phyloP scores from a whole-genome alignment of 2,113 vertebrate species.

The Centropus bengalensis region DNA sequence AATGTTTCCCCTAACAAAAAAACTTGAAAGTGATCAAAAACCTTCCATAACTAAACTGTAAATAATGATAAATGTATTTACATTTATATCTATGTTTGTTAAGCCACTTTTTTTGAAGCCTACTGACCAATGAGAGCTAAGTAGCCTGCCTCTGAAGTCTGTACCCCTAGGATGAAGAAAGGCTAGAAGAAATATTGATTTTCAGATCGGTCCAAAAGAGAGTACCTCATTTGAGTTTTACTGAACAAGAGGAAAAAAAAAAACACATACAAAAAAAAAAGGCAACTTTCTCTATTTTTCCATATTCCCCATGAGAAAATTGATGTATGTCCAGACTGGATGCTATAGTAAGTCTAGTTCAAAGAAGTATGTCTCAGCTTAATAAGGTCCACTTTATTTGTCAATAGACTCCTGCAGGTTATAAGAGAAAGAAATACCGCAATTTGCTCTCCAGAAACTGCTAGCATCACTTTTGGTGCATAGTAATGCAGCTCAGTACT shows the following conservation, averaged over 20 bases:
- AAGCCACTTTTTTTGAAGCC: neutral
- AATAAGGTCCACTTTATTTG: slow-evolving; percentile 65
- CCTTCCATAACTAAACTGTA: neutral
- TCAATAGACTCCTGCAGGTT: slow-evolving; percentile 33
- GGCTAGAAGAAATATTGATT: neutral
- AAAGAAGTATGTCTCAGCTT: slow-evolving; percentile 38
- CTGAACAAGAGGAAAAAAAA: neutral
- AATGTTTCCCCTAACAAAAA: neutral
- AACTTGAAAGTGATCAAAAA: neutral
- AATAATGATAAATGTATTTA: neutral
- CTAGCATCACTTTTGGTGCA: slow-evolving; percentile 45
- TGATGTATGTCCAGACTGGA: neutral
- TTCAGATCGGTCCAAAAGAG: neutral
- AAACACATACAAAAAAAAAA: neutral
- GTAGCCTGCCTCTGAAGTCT: neutral
- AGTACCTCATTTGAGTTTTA: neutral
- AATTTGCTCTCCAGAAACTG: slow-evolving; percentile 51
- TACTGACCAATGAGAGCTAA: neutral
- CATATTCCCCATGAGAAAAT: neutral
- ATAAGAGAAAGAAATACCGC: slow-evolving; percentile 32
- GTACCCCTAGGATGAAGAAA: neutral
- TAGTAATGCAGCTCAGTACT: slow-evolving; percentile 64
- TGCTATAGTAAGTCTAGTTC: slow-evolving; percentile 14
- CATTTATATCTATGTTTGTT: neutral
- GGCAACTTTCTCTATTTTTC: neutral